Evolutionary conservation across 2,113 vertebrate genomes (phyloP).

Genomic region (Pristiophorus japonicus): DNA sequence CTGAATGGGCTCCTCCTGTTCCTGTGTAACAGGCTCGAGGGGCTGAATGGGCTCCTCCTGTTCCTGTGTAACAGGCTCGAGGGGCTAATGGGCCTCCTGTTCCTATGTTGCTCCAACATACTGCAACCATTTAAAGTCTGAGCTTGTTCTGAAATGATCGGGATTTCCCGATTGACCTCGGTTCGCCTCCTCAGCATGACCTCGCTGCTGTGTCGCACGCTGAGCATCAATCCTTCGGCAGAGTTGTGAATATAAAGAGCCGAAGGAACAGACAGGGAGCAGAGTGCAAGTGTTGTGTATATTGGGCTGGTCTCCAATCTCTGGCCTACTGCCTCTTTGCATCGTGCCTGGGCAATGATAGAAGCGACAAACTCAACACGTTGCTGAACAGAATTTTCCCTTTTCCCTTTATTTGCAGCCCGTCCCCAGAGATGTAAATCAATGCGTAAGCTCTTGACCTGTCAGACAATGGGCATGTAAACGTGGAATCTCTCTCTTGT

Average conservation of each 20-base stretch:
- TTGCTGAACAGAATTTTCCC: neutral
- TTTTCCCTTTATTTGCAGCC: neutral
- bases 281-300: neutral
- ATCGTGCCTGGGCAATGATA: neutral
- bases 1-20: no score
- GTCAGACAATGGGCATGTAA: neutral
- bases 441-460: neutral
- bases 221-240: neutral
- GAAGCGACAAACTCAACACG: neutral
- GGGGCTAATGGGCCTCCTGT: no score
- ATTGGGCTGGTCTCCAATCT: neutral
- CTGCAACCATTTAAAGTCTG: neutral
- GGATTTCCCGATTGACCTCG: neutral
- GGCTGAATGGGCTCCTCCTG: no score
- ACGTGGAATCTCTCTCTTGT: neutral
- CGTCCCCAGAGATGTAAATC: conserved; percentile 1
- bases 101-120: neutral
- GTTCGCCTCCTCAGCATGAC: neutral
- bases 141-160: no score
- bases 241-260: neutral
- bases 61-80: no score
- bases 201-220: neutral
- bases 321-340: neutral
- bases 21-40: no score
- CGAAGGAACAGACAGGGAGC: neutral